Evolutionary conservation across 2,113 vertebrate species (phyloP), one percentile per base, ranked within the genome.

Genomic region (Danio rerio): DNA sequence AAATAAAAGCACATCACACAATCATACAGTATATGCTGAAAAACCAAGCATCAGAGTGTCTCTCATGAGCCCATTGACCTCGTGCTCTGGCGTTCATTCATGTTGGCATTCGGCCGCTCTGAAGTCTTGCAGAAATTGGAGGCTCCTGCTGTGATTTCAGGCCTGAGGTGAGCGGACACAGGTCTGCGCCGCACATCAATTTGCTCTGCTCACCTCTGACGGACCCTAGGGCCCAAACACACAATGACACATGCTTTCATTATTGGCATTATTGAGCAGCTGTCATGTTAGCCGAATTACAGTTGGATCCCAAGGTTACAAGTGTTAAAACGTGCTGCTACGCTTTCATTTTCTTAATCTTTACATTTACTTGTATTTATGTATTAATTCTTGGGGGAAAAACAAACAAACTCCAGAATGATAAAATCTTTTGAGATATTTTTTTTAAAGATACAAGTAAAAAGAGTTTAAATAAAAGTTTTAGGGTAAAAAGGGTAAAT

Each of bases 1-100:
- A 55, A 47, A 84, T 63, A 63, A 65, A 78, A 68, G 63, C 69
- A 70, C 52, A 69, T 63, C 45, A 65, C 63, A 78, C 68, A 80
- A 53, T 75, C 56, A 71, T 31, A 81, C n/a, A 5, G 7, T 70
- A 5, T 50, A 20, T 6, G 12, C 1, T 9, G 11, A 74, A 55
- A 53, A 66, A n/a, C 8, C 16, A 68, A 56, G 40, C 9, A 56
- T 10, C 31, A 56, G 12, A 53, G 20, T 16, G 21, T 61, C 13
- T 47, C 43, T 43, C 74, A 11, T 8, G 74, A 15, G 43, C 13
- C 11, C 18, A 31, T 59, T 42, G 71, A 42, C 56, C n/a, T 77
- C 5, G 5, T 77, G 12, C n/a, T 50, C 43, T 62, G 74, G 58
- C 9, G 1, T 43, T 78, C 62, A 79, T 55, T 79, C 15, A 18